phyloP scores from a whole-genome alignment of 2,113 vertebrate species.

The Harpagus bidentatus region DNA sequence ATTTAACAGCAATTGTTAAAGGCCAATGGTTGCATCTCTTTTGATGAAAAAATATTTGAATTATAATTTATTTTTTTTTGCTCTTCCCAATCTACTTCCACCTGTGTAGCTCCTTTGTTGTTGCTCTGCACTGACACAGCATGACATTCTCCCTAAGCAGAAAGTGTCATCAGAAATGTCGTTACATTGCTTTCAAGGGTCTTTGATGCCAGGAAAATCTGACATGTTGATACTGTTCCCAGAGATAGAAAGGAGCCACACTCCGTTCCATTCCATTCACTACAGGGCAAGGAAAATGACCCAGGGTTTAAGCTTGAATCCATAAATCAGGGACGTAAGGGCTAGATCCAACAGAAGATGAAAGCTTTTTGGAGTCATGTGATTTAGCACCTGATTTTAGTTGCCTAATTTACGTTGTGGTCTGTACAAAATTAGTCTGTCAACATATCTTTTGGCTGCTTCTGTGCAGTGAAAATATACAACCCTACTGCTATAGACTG shows the following conservation, averaged over 20 bases:
- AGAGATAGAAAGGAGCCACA: neutral
- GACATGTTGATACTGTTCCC: neutral
- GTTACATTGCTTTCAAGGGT: neutral
- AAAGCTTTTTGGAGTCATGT: neutral
- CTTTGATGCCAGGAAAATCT: neutral
- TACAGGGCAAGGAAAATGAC: neutral
- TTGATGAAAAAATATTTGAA: neutral
- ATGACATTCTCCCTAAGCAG: neutral
- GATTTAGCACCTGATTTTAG: neutral
- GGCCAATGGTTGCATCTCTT: neutral
- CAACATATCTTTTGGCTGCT: neutral
- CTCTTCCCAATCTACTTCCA: neutral
- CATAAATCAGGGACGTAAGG: neutral
- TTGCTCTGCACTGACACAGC: neutral
- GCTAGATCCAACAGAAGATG: neutral
- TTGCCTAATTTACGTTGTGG: neutral
- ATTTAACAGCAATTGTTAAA: neutral
- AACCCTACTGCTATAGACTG: neutral
- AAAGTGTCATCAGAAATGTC: neutral
- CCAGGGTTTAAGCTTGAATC: neutral
- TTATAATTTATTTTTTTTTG: neutral
- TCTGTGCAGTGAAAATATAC: neutral
- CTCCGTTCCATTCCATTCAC: neutral
- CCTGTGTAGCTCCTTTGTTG: neutral
- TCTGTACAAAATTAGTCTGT: neutral